phyloP scores from a whole-genome alignment of 2,888 invertebrate genomes.

The Folsomia candida region DNA sequence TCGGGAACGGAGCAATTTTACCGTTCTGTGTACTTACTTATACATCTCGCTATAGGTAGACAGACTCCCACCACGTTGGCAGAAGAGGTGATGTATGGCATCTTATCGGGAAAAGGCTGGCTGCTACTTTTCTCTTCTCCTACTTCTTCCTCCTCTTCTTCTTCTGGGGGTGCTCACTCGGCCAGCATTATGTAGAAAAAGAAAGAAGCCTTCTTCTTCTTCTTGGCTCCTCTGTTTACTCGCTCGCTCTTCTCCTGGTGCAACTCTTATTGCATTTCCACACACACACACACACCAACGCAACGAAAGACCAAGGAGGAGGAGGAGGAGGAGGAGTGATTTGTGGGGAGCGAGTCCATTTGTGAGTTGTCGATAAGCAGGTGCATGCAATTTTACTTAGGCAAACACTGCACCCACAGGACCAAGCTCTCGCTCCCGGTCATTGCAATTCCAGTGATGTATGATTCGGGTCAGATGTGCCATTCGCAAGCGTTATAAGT shows the following conservation, averaged over 20 bases:
- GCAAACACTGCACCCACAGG: background rate
- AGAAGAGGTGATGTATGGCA: background rate
- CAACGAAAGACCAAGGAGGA: background rate
- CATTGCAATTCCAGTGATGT: background rate
- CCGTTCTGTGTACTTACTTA: background rate
- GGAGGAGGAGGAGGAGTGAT: background rate
- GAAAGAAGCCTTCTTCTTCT: background rate
- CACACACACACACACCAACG: too few relatives aligned
- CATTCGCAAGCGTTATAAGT: background rate
- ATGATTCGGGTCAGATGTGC: background rate
- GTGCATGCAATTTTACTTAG: constrained; percentile 5
- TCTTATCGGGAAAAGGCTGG: background rate
- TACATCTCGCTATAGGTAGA: background rate
- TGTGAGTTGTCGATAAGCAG: constrained; percentile 12
- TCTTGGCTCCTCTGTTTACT: background rate
- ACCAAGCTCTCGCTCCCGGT: background rate
- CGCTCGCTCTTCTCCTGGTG: background rate
- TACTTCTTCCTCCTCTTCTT: too few relatives aligned
- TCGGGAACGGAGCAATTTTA: too few relatives aligned
- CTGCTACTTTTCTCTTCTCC: too few relatives aligned
- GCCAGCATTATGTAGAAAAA: background rate
- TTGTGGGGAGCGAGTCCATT: constrained; percentile 3
- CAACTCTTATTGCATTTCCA: background rate
- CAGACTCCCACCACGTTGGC: background rate
- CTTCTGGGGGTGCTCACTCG: background rate